These are phyloP conservation scores for Bembecia ichneumoniformis DNA, from an alignment of 2,888 invertebrate genomes.

Conservation along the genomic window DNA sequence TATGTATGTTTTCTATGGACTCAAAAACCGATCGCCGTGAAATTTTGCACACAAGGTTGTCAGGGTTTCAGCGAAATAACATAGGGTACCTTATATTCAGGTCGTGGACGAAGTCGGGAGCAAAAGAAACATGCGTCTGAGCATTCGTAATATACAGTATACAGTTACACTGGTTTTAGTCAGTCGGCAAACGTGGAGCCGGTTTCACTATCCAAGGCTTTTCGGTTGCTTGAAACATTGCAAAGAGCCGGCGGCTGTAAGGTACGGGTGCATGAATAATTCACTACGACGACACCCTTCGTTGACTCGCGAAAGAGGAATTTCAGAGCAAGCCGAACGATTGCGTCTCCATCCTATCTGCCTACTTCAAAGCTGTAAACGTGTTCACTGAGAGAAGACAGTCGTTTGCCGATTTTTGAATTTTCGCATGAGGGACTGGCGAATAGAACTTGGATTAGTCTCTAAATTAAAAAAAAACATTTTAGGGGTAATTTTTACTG, in stretches of 20 bases:
- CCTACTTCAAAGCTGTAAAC: constrained; percentile 4
- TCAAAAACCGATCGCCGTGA: no score
- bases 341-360: constrained; percentile 14
- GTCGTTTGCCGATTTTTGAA: not conserved
- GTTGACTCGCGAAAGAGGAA: constrained; percentile 18
- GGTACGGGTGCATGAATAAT: constrained; percentile 52
- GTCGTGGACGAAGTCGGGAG: no score
- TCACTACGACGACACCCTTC: constrained; percentile 40
- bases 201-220: not conserved
- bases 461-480: no score
- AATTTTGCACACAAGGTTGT: no score
- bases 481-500: no score
- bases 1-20: no score
- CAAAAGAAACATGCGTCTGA: no score
- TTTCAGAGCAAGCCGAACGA: constrained; percentile 9
- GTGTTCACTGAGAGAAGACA: not conserved
- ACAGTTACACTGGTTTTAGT: not conserved
- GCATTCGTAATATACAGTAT: no score
- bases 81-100: no score
- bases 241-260: constrained; percentile 31
- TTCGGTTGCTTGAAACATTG: constrained; percentile 21
- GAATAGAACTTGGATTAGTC: no score
- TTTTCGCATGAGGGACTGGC: no score
- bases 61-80: no score
- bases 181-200: not conserved